Base-by-base conservation (phyloP, 2,797 vertebrate species). In the Sciaenops ocellatus region DNA sequence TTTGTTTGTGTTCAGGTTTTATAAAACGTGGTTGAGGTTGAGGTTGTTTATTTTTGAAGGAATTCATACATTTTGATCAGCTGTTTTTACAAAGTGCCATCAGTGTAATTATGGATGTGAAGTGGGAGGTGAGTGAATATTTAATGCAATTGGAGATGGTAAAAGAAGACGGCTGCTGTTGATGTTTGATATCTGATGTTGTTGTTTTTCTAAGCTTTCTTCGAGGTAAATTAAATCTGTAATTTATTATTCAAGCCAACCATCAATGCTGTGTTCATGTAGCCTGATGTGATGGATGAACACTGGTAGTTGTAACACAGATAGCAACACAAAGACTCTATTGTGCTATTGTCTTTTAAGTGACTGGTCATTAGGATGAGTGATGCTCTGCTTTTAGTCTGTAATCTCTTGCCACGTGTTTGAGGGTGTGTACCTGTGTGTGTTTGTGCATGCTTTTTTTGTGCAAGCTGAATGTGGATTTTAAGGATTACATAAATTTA, bases 391-490 rank as follows among this genome's bases (percentile, higher is more conserved):
- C 41, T 83, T 77, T 51, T 70, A 22, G 24, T 42, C 30, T 61
- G 48, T 75, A 76, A 84, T 86, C 79, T 65, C 59, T n/a, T 20
- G 12, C 34, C 52, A 71, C 20, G 12, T 83, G 69, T 74, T 22
- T 50, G 44, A 22, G 28, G 13, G 56, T 28, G 44, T 68, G 51
- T 78, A 46, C 47, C 5, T 66, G 50, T 30, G 42, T 52, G 11
- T 22, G 46, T 67, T 52, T 65, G 24, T 72, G 63, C 70, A 3
- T 55, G 55, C 17, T 48, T 52, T 34, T 54, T 38, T 38, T 38
- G 34, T 38, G 34, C 34, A 18, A 64, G 57, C 30, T 41, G 47
- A n/a, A 64, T 64, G 52, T 28, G 60, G 20, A 68, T 48, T 50
- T 59, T 60, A 24, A 3, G 26, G 46, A 60, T 80, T 73, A 60